Evolutionary conservation across 1,140 invertebrate species (phyloP), one percentile per base, ranked within the genome.

Genomic region (Hylyphantes graminicola): DNA sequence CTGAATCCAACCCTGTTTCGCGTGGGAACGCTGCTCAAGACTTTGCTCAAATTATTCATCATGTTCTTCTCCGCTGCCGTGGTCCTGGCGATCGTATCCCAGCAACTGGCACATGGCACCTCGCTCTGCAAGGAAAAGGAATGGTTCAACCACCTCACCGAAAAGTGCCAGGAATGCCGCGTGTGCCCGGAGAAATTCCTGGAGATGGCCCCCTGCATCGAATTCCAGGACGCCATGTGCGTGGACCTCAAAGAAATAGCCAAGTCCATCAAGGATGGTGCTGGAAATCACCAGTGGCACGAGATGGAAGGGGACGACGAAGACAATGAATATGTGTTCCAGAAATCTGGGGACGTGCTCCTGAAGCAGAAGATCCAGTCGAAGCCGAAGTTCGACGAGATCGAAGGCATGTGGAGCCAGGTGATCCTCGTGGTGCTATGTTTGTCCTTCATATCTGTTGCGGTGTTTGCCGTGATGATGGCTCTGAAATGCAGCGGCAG

Each of bases 281-380:
- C 11, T 51, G 13, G 53, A 15, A 61, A 17, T 53, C 75, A 78
- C 2, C 10, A 15, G 2, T 78, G 76, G 76, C 76, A 78, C 17
- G 76, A 78, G 17, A 78, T 78, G 76, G 76, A 78, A 65, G 76
- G 76, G 12, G 50, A 51, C 6, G n/a, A n/a, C n/a, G 12, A n/a
- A 7, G 8, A 13, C 2, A n/a, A 13, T 8, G 57, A 13, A 0
- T 13, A 50, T n/a, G 55, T 57, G 54, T 59, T 59, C 15, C n/a
- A 21, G 5, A 35, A 35, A 35, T 5, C 50, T 8, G 67, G 5
- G 4, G 48, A 70, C 51, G 35, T 11, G 35, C 13, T 70, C 9
- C 21, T 51, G 35, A 15, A 65, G 17, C 17, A 78, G 35, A 57
- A 74, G 51, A 57, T 57, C 4, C 35, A 35, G 3, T 74, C 54